phyloP scores from a whole-genome alignment of 2,113 vertebrate species.

The Lycaon pictus region DNA sequence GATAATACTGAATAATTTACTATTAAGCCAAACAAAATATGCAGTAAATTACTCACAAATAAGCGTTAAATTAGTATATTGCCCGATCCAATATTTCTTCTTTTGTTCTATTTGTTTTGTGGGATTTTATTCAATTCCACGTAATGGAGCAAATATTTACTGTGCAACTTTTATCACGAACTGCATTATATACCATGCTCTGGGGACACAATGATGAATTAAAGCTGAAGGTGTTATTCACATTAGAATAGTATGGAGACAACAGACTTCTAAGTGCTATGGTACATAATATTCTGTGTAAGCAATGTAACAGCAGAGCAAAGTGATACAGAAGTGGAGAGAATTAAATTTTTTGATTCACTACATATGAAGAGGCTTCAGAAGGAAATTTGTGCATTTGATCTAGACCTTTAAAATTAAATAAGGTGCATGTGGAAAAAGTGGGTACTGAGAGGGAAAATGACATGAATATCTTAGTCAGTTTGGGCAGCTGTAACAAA shows the following conservation, averaged over 20 bases:
- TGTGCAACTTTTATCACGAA: neutral
- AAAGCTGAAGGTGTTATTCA: neutral
- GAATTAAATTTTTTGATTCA: neutral
- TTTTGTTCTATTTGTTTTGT: neutral
- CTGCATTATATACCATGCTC: neutral
- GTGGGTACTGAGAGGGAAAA: neutral
- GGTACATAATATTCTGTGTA: neutral
- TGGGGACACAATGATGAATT: neutral
- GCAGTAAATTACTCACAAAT: neutral
- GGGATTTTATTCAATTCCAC: neutral
- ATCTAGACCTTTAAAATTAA: neutral
- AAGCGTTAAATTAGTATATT: neutral
- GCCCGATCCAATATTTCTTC: neutral
- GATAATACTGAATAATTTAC: neutral
- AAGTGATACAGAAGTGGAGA: neutral
- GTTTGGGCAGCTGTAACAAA: neutral
- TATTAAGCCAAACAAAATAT: neutral
- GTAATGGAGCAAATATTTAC: neutral
- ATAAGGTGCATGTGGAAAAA: neutral
- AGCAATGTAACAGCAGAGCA: neutral
- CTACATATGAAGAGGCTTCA: neutral
- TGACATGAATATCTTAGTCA: neutral
- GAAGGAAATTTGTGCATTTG: neutral
- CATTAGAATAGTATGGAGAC: neutral
- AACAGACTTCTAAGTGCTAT: neutral